These are phyloP conservation scores for Falcunculus frontatus DNA, from an alignment of 2,113 vertebrate species.

Conservation along the genomic window DNA sequence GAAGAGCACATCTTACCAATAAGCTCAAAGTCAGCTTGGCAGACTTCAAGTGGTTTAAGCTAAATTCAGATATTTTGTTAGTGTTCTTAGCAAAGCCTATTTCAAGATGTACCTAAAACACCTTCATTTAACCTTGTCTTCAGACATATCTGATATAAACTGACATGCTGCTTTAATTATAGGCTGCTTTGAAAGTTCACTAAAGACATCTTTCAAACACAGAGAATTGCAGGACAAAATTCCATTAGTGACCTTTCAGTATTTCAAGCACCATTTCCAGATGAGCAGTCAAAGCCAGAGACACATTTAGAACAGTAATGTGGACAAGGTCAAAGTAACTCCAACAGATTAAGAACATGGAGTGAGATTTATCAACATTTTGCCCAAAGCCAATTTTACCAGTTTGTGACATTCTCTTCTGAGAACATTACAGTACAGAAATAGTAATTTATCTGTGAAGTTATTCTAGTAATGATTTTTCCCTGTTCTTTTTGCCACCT, in stretches of 20 bases:
- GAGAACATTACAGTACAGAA: neutral
- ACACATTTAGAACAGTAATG: neutral
- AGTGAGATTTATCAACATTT: neutral
- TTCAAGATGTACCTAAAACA: neutral
- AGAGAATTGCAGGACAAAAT: neutral
- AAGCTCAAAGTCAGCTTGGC: neutral
- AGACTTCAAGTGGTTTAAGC: neutral
- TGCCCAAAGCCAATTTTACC: neutral
- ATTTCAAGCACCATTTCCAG: conserved; percentile 11
- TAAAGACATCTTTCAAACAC: neutral
- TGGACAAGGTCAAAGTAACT: neutral
- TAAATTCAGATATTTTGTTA: neutral
- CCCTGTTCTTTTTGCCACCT: neutral
- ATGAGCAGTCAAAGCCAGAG: neutral
- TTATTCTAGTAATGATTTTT: neutral
- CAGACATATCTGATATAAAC: neutral
- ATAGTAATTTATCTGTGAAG: neutral
- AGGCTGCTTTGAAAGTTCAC: neutral
- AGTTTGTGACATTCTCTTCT: neutral
- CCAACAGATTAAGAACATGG: neutral
- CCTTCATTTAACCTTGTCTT: neutral
- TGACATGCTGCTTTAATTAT: neutral
- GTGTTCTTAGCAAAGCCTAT: neutral
- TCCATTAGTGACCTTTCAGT: conserved; percentile 13
- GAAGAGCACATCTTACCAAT: neutral